Conservation (phyloP, 30 jellyfish, hydroid and myxozoan genomes). For the Mastigias papua region DNA sequence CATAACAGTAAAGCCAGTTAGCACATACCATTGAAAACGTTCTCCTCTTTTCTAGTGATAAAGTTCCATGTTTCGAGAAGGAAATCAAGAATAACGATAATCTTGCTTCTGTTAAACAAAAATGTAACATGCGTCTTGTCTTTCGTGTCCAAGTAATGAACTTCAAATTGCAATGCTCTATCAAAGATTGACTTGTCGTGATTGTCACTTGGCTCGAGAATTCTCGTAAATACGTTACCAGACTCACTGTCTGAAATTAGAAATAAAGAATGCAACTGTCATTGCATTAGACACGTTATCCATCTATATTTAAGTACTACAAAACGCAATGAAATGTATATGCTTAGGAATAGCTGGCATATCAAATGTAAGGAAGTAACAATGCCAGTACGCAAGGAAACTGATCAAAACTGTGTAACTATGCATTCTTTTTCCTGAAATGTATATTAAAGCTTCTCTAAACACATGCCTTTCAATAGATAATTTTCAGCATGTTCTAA, state of each 20-base stretch:
- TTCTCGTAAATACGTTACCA: constrained; percentile 76
- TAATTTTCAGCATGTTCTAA: no score
- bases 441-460: no score
- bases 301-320: neutral
- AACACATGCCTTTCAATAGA: no score
- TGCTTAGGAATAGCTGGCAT: no score
- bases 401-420: no score
- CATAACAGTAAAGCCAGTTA: neutral
- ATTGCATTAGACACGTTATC: neutral
- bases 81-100: constrained; percentile 86
- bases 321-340: no score
- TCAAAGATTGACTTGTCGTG: constrained; percentile 25
- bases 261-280: neutral
- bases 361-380: no score
- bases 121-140: constrained; percentile 85
- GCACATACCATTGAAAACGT: constrained; percentile 74
- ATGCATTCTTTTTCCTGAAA: no score
- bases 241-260: constrained; percentile 29
- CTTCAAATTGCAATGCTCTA: constrained; percentile 94
- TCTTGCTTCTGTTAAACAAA: constrained; percentile 90
- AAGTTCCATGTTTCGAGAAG: constrained; percentile 82
- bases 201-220: constrained; percentile 85
- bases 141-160: constrained; percentile 93
- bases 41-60: constrained; percentile 88
- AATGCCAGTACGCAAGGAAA: no score